Evolutionary conservation across 2,888 invertebrate species (phyloP).

Genomic region (Mythimna albipuncta): DNA sequence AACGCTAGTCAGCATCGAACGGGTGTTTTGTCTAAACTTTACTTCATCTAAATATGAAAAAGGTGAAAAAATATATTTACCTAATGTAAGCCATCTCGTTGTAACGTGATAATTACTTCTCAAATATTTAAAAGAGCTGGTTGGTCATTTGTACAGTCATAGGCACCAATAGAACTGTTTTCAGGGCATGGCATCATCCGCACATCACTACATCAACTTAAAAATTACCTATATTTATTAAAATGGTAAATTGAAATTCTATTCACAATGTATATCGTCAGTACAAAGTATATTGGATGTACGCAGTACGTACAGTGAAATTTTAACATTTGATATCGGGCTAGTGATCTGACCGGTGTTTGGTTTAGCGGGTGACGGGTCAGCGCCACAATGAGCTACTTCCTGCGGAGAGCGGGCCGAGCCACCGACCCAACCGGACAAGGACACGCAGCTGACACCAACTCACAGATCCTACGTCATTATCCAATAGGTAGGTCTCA

Average conservation of each 20-base stretch:
- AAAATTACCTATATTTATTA: neutral
- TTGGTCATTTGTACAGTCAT: too few relatives aligned
- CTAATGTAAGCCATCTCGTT: too few relatives aligned
- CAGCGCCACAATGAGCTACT: slow-evolving; percentile 85
- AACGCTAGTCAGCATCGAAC: neutral
- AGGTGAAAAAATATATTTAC: neutral
- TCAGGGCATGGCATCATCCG: too few relatives aligned
- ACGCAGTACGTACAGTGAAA: neutral
- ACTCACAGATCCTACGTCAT: slow-evolving; percentile 73
- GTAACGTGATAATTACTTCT: neutral
- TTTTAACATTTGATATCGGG: slow-evolving; percentile 46
- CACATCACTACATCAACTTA: too few relatives aligned
- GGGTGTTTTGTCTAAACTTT: too few relatives aligned
- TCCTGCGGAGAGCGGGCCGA: slow-evolving; percentile 81
- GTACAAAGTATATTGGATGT: slow-evolving; percentile 45
- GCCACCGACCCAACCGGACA: slow-evolving; percentile 73
- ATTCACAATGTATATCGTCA: slow-evolving; percentile 23
- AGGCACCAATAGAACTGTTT: too few relatives aligned
- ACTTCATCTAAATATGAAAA: too few relatives aligned
- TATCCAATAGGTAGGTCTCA: slow-evolving; percentile 53
- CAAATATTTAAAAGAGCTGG: neutral
- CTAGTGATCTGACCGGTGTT: slow-evolving; percentile 33
- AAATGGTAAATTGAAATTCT: neutral
- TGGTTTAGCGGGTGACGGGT: slow-evolving; percentile 81
- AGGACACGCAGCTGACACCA: slow-evolving; percentile 83